Percentiles rank a stretch among this genome's conserved stretches.
phyloP scores from a whole-genome alignment of 2,113 vertebrate genomes.

The Xiphophorus maculatus region DNA sequence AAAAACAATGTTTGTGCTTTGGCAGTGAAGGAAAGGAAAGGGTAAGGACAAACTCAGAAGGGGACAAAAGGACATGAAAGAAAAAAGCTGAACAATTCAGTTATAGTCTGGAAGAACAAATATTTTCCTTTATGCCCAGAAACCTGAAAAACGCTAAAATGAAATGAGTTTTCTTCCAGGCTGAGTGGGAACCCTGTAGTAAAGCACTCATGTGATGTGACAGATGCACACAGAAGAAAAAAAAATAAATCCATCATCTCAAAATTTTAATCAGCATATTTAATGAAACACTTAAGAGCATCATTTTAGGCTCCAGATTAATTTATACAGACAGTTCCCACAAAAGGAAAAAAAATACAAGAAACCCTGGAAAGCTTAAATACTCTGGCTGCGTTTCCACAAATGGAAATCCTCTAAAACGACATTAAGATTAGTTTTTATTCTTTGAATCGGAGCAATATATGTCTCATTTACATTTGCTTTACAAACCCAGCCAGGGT shows the following conservation, averaged over 20 bases:
- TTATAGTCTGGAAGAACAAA: background rate
- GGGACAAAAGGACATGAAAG: too few relatives aligned
- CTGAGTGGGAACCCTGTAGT: background rate
- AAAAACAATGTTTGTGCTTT: too few relatives aligned
- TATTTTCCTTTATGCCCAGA: background rate
- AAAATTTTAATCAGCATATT: conserved; percentile 65
- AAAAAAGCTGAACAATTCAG: too few relatives aligned
- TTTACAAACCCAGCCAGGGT: conserved; percentile 63
- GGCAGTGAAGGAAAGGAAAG: too few relatives aligned
- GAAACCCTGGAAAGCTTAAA: conserved; percentile 34
- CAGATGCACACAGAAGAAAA: background rate
- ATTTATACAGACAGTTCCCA: conserved; percentile 44
- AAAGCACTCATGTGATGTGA: conserved; percentile 12
- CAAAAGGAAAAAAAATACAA: conserved; percentile 18
- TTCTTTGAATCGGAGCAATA: conserved; percentile 3
- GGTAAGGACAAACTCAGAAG: too few relatives aligned
- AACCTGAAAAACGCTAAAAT: background rate
- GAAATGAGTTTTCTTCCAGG: background rate
- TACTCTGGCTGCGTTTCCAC: conserved; percentile 57
- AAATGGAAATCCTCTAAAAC: conserved; percentile 21
- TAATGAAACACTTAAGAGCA: conserved; percentile 66
- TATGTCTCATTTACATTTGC: conserved; percentile 17
- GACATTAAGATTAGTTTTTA: background rate
- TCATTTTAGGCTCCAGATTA: conserved; percentile 57
- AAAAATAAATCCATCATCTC: conserved; percentile 37